Evolutionary conservation across 1,140 invertebrate species (phyloP), one percentile per base, ranked within the genome.

Genomic region (Drosophila sechellia): DNA sequence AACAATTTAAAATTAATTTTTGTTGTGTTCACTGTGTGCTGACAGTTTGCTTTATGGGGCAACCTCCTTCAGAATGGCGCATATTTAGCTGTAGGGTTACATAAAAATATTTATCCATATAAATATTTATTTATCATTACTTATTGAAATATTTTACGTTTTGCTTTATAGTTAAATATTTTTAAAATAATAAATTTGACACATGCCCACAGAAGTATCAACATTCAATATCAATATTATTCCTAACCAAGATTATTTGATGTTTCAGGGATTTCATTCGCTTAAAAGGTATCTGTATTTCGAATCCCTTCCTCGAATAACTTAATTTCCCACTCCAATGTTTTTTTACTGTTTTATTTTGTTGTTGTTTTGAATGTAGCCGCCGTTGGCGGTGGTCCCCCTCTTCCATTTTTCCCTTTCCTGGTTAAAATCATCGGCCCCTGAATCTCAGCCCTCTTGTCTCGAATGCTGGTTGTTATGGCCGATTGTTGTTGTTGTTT

Each of bases 341-440:
- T 48, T 57, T 37, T 77, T 57, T 57, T 63, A 53, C 43, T 78
- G 64, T 81, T 86, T 61, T 80, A 64, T 58, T 77, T 20, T 45
- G 17, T 20, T 45, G 40, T 70, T 77, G 77, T 74, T 71, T 79
- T 79, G 75, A 69, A 61, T 85, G 66, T 66, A 65, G 65, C 64
- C 81, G 83, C 78, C 78, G 48, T 58, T 69, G 83, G 79, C 75
- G 77, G 69, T 77, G 63, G 73, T 71, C 64, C 56, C 52, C 43
- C 35, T 48, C 17, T 17, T 17, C 17, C 17, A 17, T 17, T 22
- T 31, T 49, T 45, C 17, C 42, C 20, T 37, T 48, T 39, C 43
- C 54, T 48, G n/a, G 42, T 25, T 20, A 12, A 61, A 49, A 35
- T 49, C 22, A 20, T 15, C 42, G n/a, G 12, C 25, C 34, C 31